Evolutionary conservation across 1,140 invertebrate species (phyloP), one percentile per base, ranked within the genome.

Genomic region (Euschistus heros): DNA sequence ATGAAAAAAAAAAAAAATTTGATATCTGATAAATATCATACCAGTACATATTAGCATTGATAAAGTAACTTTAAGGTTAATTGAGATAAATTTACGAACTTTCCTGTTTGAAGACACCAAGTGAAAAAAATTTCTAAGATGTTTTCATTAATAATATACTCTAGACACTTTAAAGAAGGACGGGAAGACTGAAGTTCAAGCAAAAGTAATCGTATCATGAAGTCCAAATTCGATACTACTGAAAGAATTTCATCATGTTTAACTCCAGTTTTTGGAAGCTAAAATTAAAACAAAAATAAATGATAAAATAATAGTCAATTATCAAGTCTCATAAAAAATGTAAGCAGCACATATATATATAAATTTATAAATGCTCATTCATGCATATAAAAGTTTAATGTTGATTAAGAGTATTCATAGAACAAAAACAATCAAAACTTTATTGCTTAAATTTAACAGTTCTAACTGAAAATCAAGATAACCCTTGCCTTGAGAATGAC

Each of bases 201-300:
- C 4, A 94, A 78, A 15, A 98, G 76, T n/a, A 97, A 77, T 0
- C 88, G 90, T 5, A 89, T 82, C 85, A 97, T 89, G 74, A 95
- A 92, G 72, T 94, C 91, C 72, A 97, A 76, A 72, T 97, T 91
- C 75, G 92, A 94, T 3, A 94, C 86, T 37, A 98, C 92, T 20
- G 86, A 86, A 22, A 92, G 79, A 0, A 96, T 86, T 75, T 95
- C 92, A 77, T 96, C 89, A 67, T 86, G 84, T 66, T 75, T 80
- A 37, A 83, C 80, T 69, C 76, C 73, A 22, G 76, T 74, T 66
- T 76, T 75, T n/a, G 74, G 74, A 69, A 76, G 74, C 74, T 75
- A 69, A 66, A 67, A 68, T 66, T 42, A 22, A 69, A 71, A 71
- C 27, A 30, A 30, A 37, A 37, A 37, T 37, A 37, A 37, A 6